Base-by-base conservation (phyloP, 1,140 invertebrate genomes). In the Sinella curviseta region DNA sequence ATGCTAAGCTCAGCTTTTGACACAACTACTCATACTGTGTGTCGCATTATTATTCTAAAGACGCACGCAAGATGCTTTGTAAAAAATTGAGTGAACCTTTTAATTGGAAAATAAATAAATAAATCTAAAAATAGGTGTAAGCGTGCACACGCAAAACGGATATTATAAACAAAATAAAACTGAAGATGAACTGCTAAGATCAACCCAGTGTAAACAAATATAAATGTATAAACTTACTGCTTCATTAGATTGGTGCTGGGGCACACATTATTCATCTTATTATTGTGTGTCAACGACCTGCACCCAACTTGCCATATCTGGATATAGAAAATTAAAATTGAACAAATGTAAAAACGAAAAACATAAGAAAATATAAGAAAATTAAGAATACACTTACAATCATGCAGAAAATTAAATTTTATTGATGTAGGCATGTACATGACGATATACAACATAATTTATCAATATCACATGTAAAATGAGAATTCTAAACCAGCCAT, bases 201-300 rank as follows among this genome's bases (percentile, higher is more conserved):
- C 70, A 74, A 30, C 31, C 12, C 33, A 60, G 24, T 12, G 12
- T 14, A 76, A 65, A 74, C 28, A 74, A 1, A 78, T 26, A 74
- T 48, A 77, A 30, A 26, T 24, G 67, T 36, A 75, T 36, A 77
- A 82, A 94, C 95, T 92, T 92, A 99, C 97, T 99, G 97, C 90
- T 99, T 99, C 92, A 96, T 97, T 35, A 99, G 90, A 87, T 93
- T 97, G 54, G 92, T 98, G 85, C 93, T 92, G 3, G 96, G 95
- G 88, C 97, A 99, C 77, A 98, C 93, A 88, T 99, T 99, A 87
- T 93, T 96, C 83, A 94, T 95, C 91, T 98, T 99, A 88, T 94
- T 97, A 88, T 98, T 99, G 89, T 99, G 96, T 57, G 97, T 97
- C 83, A 99, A 93, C 80, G 90, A 88, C 79, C 96, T 91, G 75